These are phyloP conservation scores for Pangasius macronema DNA, from an alignment of 2,797 vertebrate genomes.

Conservation along the genomic window DNA sequence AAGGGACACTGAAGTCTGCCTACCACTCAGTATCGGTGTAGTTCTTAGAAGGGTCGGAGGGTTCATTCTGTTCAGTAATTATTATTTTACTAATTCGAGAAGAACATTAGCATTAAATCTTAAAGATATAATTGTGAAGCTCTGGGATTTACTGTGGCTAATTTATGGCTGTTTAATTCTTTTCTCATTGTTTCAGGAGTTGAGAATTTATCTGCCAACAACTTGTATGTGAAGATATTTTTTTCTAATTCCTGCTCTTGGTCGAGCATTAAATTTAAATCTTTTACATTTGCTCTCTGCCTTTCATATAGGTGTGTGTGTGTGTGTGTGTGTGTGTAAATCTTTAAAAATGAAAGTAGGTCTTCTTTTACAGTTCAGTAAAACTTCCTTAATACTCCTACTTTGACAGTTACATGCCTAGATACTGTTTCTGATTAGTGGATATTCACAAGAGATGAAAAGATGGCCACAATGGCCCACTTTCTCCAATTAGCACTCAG, in stretches of 20 bases:
- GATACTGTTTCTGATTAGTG: neutral
- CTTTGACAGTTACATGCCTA: neutral
- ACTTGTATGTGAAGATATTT: too few relatives aligned
- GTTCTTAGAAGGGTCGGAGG: too few relatives aligned
- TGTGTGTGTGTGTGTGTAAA: neutral
- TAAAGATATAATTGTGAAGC: neutral
- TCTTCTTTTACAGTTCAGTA: neutral
- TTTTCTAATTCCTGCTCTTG: neutral
- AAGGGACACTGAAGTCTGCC: neutral
- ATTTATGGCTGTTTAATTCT: neutral
- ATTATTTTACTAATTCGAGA: too few relatives aligned
- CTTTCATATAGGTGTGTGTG: neutral
- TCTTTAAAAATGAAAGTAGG: conserved; percentile 2
- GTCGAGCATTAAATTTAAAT: neutral
- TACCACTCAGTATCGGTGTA: too few relatives aligned
- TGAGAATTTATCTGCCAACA: conserved; percentile 7
- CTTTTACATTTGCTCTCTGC: neutral
- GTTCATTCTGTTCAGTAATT: too few relatives aligned
- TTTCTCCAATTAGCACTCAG: neutral
- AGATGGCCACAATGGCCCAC: neutral
- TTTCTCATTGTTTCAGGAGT: neutral
- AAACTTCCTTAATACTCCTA: neutral
- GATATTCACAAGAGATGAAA: neutral
- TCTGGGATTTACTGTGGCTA: neutral
- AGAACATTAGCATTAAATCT: conserved; percentile 4